These are phyloP conservation scores for Holacanthus passer DNA, from an alignment of 2,113 vertebrate genomes.

Conservation along the genomic window DNA sequence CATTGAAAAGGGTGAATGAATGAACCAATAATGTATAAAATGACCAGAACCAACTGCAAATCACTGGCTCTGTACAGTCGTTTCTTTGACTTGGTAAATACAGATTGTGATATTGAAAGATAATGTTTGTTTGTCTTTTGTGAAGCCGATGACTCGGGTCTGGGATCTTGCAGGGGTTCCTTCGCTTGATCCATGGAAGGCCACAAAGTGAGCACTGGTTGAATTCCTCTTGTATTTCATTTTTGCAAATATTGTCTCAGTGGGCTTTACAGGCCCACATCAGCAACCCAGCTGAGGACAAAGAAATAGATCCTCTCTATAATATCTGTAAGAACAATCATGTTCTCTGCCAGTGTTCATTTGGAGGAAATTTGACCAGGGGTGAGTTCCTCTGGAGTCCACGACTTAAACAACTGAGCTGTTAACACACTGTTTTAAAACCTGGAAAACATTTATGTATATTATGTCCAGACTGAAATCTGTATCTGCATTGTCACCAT, in stretches of 20 bases:
- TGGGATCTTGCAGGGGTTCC: not conserved
- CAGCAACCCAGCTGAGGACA: too few species aligned
- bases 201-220: too few species aligned
- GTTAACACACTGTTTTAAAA: not conserved
- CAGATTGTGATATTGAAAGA: conserved; percentile 77
- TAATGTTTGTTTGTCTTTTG: conserved; percentile 36
- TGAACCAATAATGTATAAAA: conserved; percentile 71
- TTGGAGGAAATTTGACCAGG: too few species aligned
- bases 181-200: not conserved
- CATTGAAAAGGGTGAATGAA: conserved; percentile 70
- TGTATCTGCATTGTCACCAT: not conserved
- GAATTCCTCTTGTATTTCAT: too few species aligned
- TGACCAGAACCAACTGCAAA: conserved; percentile 60
- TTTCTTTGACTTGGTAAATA: conserved; percentile 81
- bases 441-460: not conserved
- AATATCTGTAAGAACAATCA: too few species aligned
- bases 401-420: not conserved
- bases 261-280: too few species aligned
- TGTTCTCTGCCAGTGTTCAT: too few species aligned
- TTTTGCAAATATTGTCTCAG: too few species aligned
- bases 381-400: too few species aligned
- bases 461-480: not conserved
- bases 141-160: not conserved
- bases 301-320: too few species aligned
- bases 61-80: conserved; percentile 74